Evolutionary conservation across 2,113 vertebrate genomes (phyloP).

Genomic region (Myiopsitta monachus): DNA sequence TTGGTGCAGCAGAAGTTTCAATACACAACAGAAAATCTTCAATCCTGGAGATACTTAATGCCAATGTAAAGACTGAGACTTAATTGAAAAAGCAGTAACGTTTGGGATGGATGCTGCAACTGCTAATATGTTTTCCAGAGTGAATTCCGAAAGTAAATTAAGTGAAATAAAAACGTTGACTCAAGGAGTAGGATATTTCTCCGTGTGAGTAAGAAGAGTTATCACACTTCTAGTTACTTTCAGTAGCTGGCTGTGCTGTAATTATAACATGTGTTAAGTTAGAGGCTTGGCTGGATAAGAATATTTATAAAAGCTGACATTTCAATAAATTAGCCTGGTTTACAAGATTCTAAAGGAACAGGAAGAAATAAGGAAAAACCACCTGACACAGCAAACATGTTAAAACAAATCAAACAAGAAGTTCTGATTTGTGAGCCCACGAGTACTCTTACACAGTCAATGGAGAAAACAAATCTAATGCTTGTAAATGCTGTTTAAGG

Average conservation of each 20-base stretch:
- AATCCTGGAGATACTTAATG: background rate
- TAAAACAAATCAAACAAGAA: conserved; percentile 48
- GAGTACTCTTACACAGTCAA: conserved; percentile 19
- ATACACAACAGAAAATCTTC: background rate
- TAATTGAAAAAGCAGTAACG: conserved; percentile 19
- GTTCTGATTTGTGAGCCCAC: conserved; percentile 32
- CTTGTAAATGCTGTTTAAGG: conserved; percentile 63
- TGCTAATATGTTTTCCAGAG: conserved; percentile 41
- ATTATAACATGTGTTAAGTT: conserved; percentile 56
- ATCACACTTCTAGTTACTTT: conserved; percentile 23
- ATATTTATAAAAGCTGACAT: conserved; percentile 58
- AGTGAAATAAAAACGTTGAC: conserved; percentile 52
- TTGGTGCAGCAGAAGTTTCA: background rate
- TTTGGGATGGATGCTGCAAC: conserved; percentile 30
- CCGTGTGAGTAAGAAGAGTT: conserved; percentile 17
- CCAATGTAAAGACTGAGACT: background rate
- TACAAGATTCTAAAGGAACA: conserved; percentile 49
- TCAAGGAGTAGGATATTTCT: conserved; percentile 35
- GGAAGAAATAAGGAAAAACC: conserved; percentile 33
- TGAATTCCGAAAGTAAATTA: conserved; percentile 54
- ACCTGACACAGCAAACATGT: conserved; percentile 28
- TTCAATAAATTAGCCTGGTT: conserved; percentile 52
- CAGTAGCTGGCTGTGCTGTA: conserved; percentile 31
- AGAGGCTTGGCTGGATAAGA: conserved; percentile 36
- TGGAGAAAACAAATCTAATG: conserved; percentile 57